Evolutionary conservation across 2,888 invertebrate genomes (phyloP).

Genomic region (Catocala nupta): DNA sequence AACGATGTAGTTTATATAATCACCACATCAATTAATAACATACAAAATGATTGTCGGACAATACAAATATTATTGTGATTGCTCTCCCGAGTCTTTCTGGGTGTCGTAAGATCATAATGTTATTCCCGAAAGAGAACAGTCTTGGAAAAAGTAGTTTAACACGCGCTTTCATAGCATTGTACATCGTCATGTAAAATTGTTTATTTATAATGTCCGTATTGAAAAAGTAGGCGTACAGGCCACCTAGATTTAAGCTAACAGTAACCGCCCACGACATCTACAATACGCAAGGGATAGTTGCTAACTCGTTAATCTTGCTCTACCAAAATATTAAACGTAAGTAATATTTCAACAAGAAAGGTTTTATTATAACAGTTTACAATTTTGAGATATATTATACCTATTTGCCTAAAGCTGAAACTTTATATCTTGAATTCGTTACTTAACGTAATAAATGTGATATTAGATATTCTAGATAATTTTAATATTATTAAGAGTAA

Average conservation of each 20-base stretch:
- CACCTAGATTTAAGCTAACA: constrained; percentile 18
- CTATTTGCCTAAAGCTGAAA: background rate
- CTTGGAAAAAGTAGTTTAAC: too few species aligned
- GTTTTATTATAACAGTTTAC: background rate
- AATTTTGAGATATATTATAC: background rate
- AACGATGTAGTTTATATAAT: too few species aligned
- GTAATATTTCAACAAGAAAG: constrained; percentile 20
- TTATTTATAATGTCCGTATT: background rate
- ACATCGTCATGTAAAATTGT: too few species aligned
- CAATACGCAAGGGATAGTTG: constrained; percentile 28
- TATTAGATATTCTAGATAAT: background rate
- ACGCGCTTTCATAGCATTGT: too few species aligned
- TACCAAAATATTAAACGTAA: constrained; percentile 29
- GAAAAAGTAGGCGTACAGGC: constrained; percentile 19
- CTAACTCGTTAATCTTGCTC: constrained; percentile 30
- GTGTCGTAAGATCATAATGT: too few species aligned
- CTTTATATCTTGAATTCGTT: background rate
- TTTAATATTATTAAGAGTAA: too few species aligned
- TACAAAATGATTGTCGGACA: too few species aligned
- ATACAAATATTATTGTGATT: too few species aligned
- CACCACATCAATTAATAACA: too few species aligned
- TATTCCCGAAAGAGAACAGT: too few species aligned
- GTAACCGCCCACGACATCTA: constrained; percentile 33
- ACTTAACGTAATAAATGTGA: too few species aligned
- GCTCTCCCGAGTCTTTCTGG: too few species aligned